Evolutionary conservation across 2,113 vertebrate species (phyloP).

Genomic region (Pelobates fuscus): DNA sequence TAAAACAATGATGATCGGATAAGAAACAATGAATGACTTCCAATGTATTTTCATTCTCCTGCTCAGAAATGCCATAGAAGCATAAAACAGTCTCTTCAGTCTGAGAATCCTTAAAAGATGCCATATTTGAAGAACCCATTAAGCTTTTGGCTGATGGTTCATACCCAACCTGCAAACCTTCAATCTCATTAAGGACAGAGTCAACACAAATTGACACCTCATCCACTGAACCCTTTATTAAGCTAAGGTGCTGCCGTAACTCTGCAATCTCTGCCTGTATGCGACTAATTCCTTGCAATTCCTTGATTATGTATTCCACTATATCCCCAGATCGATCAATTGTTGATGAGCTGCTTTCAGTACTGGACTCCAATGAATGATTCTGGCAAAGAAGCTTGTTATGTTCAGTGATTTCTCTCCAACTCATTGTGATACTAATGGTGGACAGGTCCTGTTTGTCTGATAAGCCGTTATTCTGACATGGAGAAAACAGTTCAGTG

Average conservation of each 20-base stretch:
- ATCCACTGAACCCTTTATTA: conserved; percentile 91
- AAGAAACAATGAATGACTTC: conserved; percentile 71
- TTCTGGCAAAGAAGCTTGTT: conserved; percentile 54
- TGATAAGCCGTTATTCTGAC: conserved; percentile 42
- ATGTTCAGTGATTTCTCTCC: conserved; percentile 61
- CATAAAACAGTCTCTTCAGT: conserved; percentile 68
- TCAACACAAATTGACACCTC: conserved; percentile 95
- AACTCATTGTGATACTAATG: conserved; percentile 59
- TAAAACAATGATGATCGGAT: conserved; percentile 71
- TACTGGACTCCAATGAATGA: conserved; percentile 27
- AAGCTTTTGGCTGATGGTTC: conserved; percentile 55
- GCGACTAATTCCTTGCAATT: conserved; percentile 91
- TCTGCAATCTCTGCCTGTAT: conserved; percentile 96
- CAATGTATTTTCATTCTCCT: conserved; percentile 70
- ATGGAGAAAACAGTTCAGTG: accelerated
- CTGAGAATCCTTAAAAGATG: conserved; percentile 49
- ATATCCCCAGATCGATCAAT: conserved; percentile 71
- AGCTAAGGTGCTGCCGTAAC: conserved; percentile 85
- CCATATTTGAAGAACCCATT: conserved; percentile 20
- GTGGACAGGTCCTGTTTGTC: conserved; percentile 60
- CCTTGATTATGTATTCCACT: conserved; percentile 92
- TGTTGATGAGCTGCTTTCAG: conserved; percentile 42
- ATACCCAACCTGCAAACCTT: conserved; percentile 79
- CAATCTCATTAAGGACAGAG: conserved; percentile 88
- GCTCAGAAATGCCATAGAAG: conserved; percentile 75